Evolutionary conservation across 2,113 vertebrate species (phyloP).

Genomic region (Furnarius figulus): DNA sequence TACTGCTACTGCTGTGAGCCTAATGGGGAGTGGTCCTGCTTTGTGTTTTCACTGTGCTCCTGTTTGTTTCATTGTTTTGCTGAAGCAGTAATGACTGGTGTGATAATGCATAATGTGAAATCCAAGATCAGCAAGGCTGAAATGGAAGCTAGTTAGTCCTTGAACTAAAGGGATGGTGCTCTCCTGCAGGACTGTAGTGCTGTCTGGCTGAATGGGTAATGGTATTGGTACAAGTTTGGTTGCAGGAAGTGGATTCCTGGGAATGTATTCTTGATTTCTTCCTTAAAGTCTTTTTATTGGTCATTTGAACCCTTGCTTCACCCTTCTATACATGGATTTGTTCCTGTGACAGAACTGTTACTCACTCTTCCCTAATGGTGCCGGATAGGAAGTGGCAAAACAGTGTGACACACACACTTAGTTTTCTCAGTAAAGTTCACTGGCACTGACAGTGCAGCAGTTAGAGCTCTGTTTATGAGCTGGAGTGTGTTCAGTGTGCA

Average conservation of each 20-base stretch:
- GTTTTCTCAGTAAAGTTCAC: neutral
- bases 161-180: neutral
- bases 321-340: neutral
- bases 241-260: neutral
- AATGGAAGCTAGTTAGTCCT: neutral
- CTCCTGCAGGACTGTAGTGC: neutral
- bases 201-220: neutral
- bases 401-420: neutral
- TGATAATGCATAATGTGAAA: neutral
- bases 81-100: neutral
- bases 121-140: neutral
- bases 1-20: neutral
- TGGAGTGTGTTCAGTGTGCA: neutral
- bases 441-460: neutral
- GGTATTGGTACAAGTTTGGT: neutral
- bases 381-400: neutral
- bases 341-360: neutral
- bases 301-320: neutral
- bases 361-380: neutral
- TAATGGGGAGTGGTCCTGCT: rapidly evolving
- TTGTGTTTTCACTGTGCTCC: neutral
- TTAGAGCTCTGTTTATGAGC: neutral
- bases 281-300: neutral
- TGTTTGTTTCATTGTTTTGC: neutral
- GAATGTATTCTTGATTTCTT: neutral